phyloP scores from a whole-genome alignment of 2,888 invertebrate species.

The Chymomyza procnemis region DNA sequence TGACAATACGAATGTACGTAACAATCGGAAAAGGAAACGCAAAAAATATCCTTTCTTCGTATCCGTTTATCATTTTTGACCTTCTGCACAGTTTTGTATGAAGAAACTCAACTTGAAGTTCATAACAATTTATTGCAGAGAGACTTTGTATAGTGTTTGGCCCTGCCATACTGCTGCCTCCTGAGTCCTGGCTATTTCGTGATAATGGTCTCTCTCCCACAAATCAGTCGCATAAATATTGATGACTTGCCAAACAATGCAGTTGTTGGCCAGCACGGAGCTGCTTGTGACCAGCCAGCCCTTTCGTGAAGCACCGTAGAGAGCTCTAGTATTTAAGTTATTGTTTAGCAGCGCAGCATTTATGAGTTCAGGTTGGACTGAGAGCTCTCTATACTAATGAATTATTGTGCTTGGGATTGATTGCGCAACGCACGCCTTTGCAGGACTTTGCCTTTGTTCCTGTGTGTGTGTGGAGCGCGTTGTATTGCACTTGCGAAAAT shows the following conservation, averaged over 20 bases:
- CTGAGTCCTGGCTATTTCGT: neutral
- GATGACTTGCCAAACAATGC: constrained; percentile 31
- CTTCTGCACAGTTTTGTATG: constrained; percentile 60
- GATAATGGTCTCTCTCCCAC: neutral
- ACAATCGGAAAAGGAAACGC: constrained; percentile 53
- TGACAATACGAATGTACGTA: constrained; percentile 27
- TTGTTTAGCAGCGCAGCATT: constrained; percentile 54
- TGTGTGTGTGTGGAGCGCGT: constrained; percentile 9
- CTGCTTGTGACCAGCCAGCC: neutral
- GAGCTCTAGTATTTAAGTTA: constrained; percentile 51
- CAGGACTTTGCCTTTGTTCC: constrained; percentile 30
- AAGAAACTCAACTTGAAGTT: constrained; percentile 8
- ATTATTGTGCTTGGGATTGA: constrained; percentile 52
- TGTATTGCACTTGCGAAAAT: constrained; percentile 46
- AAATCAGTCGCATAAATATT: constrained; percentile 45
- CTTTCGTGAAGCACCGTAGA: constrained; percentile 1
- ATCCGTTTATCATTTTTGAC: constrained; percentile 76
- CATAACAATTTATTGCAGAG: constrained; percentile 54
- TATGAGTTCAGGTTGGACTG: constrained; percentile 43
- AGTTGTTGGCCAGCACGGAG: neutral
- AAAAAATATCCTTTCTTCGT: constrained; percentile 67
- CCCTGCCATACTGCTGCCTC: neutral
- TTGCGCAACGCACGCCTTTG: constrained; percentile 43
- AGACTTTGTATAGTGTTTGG: constrained; percentile 28
- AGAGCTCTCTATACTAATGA: constrained; percentile 52